Evolutionary conservation across 2,888 invertebrate genomes (phyloP).

Genomic region (Athetis lepigone): DNA sequence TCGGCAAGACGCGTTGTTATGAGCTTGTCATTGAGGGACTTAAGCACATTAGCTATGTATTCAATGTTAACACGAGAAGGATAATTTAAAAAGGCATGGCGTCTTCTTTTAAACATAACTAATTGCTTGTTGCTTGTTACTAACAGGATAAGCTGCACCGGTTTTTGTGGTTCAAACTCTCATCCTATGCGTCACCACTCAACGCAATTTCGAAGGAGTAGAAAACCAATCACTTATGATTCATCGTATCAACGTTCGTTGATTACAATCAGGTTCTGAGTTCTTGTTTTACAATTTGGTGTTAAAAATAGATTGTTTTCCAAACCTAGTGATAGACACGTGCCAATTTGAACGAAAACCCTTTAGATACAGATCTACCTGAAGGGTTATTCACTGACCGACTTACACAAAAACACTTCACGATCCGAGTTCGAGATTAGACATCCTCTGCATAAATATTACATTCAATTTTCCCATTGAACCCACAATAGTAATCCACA

Average conservation of each 20-base stretch:
- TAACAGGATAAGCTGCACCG: constrained; percentile 50
- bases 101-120: constrained; percentile 32
- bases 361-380: constrained; percentile 42
- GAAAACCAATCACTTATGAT: constrained; percentile 60
- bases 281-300: constrained; percentile 36
- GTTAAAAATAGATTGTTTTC: constrained; percentile 48
- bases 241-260: constrained; percentile 56
- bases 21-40: constrained; percentile 54
- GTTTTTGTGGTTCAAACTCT: constrained; percentile 50
- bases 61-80: constrained; percentile 26
- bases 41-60: constrained; percentile 58
- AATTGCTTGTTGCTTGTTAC: constrained; percentile 18
- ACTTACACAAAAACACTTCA: constrained; percentile 54
- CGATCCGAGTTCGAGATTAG: constrained; percentile 29
- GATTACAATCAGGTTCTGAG: constrained; percentile 43
- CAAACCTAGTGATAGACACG: constrained; percentile 35
- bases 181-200: constrained; percentile 51
- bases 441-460: constrained; percentile 46
- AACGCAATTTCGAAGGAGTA: constrained; percentile 49
- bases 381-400: constrained; percentile 54
- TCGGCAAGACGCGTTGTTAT: constrained; percentile 51
- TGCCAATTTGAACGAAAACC: constrained; percentile 56
- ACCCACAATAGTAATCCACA: constrained; percentile 27
- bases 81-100: constrained; percentile 33
- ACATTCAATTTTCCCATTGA: constrained; percentile 48